These are phyloP conservation scores for Brevipalpus yothersi DNA, from an alignment of 1,140 invertebrate species.

Conservation along the genomic window DNA sequence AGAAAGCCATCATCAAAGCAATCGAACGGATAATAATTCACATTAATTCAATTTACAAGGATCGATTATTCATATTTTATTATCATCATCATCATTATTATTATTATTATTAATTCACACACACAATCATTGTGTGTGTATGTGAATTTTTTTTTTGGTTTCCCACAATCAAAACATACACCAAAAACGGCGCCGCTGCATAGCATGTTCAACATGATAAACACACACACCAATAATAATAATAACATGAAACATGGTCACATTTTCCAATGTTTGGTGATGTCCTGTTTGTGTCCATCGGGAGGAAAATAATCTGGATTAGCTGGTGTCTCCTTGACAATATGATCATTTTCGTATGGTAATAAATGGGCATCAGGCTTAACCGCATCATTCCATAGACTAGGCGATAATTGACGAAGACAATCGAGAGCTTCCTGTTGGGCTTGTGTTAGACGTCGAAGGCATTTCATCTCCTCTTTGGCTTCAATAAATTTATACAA, in stretches of 20 bases:
- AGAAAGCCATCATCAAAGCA: constrained; percentile 74
- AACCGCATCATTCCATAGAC: constrained; percentile 54
- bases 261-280: constrained; percentile 55
- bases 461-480: constrained; percentile 31
- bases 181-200: no score
- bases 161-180: no score
- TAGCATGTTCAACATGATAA: no score
- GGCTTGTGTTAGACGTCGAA: constrained; percentile 35
- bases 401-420: constrained; percentile 44
- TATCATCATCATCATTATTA: no score
- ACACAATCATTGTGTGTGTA: no score
- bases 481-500: constrained; percentile 36
- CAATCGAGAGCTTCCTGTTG: constrained; percentile 50
- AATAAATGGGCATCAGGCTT: constrained; percentile 40
- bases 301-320: constrained; percentile 45
- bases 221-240: no score
- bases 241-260: no score
- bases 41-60: no score
- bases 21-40: not conserved
- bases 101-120: no score
- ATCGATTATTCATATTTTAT: no score
- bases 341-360: constrained; percentile 31
- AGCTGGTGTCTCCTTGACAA: constrained; percentile 47
- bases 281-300: constrained; percentile 61
- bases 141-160: no score